A percentile compares a stretch with the other conserved stretches of the same genome.
These are phyloP conservation scores for Threskiornis aethiopicus DNA, from an alignment of 2,797 vertebrate species.

Conservation along the genomic window DNA sequence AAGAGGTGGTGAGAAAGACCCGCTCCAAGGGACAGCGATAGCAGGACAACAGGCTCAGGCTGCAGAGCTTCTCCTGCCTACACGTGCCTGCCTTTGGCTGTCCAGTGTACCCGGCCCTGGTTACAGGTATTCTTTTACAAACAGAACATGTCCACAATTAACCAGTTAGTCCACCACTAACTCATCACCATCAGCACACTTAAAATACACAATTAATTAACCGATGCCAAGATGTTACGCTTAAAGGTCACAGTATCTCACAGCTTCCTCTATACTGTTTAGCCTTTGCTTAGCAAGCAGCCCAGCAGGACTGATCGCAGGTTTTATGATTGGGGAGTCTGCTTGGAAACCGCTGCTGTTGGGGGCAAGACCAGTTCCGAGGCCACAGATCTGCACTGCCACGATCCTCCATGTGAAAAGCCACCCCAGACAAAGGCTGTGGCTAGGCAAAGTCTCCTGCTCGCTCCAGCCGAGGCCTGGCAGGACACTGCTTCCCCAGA, in stretches of 20 bases:
- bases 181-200: background rate
- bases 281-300: background rate
- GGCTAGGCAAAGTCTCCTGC: background rate
- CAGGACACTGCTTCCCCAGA: background rate
- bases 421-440: too few relatives aligned
- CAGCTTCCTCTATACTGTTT: rapidly evolving
- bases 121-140: background rate
- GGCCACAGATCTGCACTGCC: rapidly evolving
- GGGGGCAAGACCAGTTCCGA: background rate
- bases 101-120: rapidly evolving
- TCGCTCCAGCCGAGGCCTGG: rapidly evolving
- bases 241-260: background rate
- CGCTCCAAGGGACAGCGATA: background rate
- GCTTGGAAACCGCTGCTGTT: rapidly evolving
- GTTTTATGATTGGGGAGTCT: rapidly evolving
- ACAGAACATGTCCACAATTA: background rate
- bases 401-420: rapidly evolving
- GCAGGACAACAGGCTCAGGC: background rate
- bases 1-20: too few relatives aligned
- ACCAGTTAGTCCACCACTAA: background rate
- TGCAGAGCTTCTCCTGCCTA: background rate
- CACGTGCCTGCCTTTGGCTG: rapidly evolving
- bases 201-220: background rate
- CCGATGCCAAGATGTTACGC: background rate
- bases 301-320: rapidly evolving